A percentile compares a stretch with the other conserved stretches of the same genome.
Conservation (phyloP, 2,113 vertebrate species). For the Alethe diademata region DNA sequence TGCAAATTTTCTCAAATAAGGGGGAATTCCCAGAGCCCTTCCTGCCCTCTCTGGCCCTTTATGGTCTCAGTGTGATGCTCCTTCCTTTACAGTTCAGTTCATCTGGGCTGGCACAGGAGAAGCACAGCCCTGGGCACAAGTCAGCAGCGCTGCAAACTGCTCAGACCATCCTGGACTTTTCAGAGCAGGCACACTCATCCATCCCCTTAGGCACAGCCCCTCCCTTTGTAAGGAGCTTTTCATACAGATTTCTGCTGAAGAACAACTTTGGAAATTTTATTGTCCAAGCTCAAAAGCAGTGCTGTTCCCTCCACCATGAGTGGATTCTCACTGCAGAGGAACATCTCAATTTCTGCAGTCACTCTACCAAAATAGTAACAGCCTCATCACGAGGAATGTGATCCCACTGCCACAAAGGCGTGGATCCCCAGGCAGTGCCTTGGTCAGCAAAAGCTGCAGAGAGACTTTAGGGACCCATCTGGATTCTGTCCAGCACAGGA, state of each 20-base stretch:
- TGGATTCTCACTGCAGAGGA: background rate
- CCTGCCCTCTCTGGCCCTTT: background rate
- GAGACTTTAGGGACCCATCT: background rate
- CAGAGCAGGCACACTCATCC: background rate
- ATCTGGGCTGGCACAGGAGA: background rate
- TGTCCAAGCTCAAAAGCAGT: background rate
- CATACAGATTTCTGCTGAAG: background rate
- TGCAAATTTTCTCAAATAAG: background rate
- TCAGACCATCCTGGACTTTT: background rate
- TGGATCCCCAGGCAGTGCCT: background rate
- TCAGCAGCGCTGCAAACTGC: background rate
- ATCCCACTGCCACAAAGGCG: background rate
- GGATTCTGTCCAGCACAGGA: background rate
- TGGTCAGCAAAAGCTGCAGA: background rate
- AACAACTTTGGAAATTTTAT: background rate
- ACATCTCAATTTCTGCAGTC: background rate
- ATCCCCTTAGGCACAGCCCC: background rate
- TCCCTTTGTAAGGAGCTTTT: background rate
- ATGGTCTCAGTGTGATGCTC: background rate
- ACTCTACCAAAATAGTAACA: background rate
- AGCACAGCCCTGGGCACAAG: rapidly evolving
- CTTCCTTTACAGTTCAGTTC: background rate
- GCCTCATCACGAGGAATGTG: background rate
- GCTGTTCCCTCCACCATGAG: background rate
- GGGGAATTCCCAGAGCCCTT: background rate